Conservation (phyloP, 2,113 vertebrate species). For the Raphicerus campestris region DNA sequence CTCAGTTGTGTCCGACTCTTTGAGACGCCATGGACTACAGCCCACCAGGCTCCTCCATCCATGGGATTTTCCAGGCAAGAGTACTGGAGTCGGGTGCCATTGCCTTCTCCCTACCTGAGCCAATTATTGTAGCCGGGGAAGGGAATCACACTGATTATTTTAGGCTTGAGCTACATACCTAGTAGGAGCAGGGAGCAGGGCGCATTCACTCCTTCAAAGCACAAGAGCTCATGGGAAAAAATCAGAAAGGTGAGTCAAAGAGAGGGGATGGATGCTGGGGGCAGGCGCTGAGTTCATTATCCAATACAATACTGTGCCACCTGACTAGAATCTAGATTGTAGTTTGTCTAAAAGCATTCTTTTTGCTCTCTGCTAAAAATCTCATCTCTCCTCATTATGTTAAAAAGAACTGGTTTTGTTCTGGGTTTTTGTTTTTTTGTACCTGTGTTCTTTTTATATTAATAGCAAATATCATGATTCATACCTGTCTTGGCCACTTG, state of each 20-base stretch:
- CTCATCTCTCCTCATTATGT: neutral
- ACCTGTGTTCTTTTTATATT: neutral
- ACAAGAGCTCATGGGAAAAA: neutral
- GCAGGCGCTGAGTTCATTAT: neutral
- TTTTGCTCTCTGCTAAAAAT: neutral
- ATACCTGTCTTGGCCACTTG: neutral
- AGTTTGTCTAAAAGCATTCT: neutral
- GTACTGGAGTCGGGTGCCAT: too few relatives aligned
- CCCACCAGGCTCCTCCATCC: too few relatives aligned
- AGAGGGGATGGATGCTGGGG: neutral
- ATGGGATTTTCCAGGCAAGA: too few relatives aligned
- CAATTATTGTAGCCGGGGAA: neutral
- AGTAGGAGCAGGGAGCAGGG: too few relatives aligned
- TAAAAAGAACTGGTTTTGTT: neutral
- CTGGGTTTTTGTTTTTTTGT: neutral
- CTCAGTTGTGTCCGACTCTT: too few relatives aligned
- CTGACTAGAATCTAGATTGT: neutral
- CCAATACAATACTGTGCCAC: neutral
- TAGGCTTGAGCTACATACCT: neutral
- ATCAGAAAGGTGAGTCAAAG: neutral
- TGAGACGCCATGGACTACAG: too few relatives aligned
- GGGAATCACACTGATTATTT: accelerated
- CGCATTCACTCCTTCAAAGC: neutral
- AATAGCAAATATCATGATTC: neutral
- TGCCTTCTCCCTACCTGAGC: neutral